These are phyloP conservation scores for Phymatocera aterrima DNA, from an alignment of 2,888 invertebrate genomes.

Conservation along the genomic window DNA sequence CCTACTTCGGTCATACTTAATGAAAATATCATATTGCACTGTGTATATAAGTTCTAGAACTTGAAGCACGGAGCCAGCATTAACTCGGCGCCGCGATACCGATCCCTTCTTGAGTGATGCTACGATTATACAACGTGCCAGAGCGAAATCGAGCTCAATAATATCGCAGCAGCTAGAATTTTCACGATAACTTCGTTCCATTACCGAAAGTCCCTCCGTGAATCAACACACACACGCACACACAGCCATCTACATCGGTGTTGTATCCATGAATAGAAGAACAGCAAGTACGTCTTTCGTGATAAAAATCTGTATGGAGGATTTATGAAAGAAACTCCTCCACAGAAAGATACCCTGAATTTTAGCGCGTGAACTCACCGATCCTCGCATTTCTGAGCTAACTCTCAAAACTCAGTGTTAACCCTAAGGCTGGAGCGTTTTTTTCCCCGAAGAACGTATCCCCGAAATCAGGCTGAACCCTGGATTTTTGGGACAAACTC, in stretches of 20 bases:
- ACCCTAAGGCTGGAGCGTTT: too few relatives aligned
- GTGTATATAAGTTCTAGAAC: neutral
- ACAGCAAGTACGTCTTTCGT: neutral
- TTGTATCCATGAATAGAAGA: neutral
- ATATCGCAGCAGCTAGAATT: neutral
- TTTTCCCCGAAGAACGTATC: too few relatives aligned
- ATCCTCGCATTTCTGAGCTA: too few relatives aligned
- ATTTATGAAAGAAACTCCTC: too few relatives aligned
- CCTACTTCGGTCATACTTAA: too few relatives aligned
- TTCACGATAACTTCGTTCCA: conserved; percentile 29
- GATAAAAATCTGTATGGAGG: too few relatives aligned
- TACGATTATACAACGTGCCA: conserved; percentile 29
- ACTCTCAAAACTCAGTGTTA: too few relatives aligned
- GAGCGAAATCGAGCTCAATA: conserved; percentile 16
- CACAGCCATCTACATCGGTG: neutral
- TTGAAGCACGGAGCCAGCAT: neutral
- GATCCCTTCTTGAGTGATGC: conserved; percentile 10
- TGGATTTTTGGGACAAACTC: too few relatives aligned
- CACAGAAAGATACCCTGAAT: too few relatives aligned
- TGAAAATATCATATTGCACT: neutral
- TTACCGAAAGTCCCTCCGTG: conserved; percentile 15
- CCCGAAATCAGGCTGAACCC: too few relatives aligned
- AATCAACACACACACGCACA: neutral
- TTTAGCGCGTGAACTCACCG: too few relatives aligned
- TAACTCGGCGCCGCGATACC: neutral